phyloP scores from a whole-genome alignment of 2,888 invertebrate species.

The Parascotia fuliginaria region DNA sequence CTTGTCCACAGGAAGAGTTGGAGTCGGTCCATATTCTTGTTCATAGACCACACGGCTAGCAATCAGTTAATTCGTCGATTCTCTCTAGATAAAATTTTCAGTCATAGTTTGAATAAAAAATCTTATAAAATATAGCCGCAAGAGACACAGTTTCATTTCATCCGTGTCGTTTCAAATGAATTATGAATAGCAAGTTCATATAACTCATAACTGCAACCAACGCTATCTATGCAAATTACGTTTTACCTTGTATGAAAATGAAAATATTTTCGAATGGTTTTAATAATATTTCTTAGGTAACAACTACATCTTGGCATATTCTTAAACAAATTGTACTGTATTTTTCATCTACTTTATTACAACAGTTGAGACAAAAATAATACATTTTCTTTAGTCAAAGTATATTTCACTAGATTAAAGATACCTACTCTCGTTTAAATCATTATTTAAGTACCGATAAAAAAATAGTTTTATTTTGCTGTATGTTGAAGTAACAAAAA shows the following conservation, averaged over 20 bases:
- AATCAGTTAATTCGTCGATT: not conserved
- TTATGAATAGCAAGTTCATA: conserved; percentile 47
- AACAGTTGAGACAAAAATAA: too few relatives aligned
- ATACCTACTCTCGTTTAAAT: too few relatives aligned
- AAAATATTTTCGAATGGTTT: conserved; percentile 28
- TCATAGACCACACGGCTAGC: too few relatives aligned
- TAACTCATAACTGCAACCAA: conserved; percentile 44
- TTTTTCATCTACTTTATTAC: too few relatives aligned
- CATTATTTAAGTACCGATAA: too few relatives aligned
- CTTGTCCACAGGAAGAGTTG: too few relatives aligned
- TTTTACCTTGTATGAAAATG: conserved; percentile 32
- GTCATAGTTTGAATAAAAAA: conserved; percentile 27
- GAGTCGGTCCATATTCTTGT: too few relatives aligned
- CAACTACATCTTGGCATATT: not conserved
- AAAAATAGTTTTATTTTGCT: too few relatives aligned
- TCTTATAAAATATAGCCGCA: conserved; percentile 34
- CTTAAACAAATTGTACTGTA: not conserved
- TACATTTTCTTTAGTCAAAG: too few relatives aligned
- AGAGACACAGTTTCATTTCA: conserved; percentile 42
- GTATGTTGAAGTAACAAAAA: too few relatives aligned
- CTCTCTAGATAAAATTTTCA: not conserved
- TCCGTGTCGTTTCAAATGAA: conserved; percentile 47
- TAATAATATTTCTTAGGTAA: conserved; percentile 9
- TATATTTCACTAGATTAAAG: too few relatives aligned
- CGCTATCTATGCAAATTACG: conserved; percentile 50